Evolutionary conservation across 2,888 invertebrate species (phyloP), one percentile per base, ranked within the genome.

Genomic region (Heliconius erato): DNA sequence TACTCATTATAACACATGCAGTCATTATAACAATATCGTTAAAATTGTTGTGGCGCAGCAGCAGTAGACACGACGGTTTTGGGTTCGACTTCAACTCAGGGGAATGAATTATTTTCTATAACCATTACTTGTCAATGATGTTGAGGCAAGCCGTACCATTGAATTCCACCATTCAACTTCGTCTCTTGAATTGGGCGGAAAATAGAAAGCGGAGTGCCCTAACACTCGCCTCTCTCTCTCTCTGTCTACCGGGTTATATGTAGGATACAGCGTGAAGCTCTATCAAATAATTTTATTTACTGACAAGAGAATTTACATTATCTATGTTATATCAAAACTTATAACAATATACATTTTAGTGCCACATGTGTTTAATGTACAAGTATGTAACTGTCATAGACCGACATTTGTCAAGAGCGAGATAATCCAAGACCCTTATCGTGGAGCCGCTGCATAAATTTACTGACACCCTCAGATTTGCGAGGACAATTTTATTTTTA

Each of bases 401-500:
- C 83, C 83, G 85, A 85, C 86, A 87, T 88, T 88, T 87, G 86
- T 88, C 88, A 85, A 79, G 85, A 86, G 84, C 85, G 85, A 87
- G 89, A 90, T 91, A 89, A 91, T 89, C 89, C 88, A 82, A 80
- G 79, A 88, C 90, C 90, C 89, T 91, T 89, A 89, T 88, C 89
- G 84, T 74, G 72, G 79, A 44, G 84, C 72, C 84, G 87, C 81
- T 86, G 88, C 86, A 90, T 90, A 88, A 89, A 90, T 89, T 89
- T 87, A 84, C 86, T 86, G 84, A 85, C 80, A 83, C 82, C 86
- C 77, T 23, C 83, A 85, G 85, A 85, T 85, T 85, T 83, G 82
- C 72, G 72, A 80, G 79, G 59, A 67, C 78, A 82, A 69, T 63
- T 79, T 63, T 83, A 79, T 84, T 84, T 84, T 82, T 82, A 72